Conservation (phyloP, 2,888 invertebrate species). For the Epirrita christyi region DNA sequence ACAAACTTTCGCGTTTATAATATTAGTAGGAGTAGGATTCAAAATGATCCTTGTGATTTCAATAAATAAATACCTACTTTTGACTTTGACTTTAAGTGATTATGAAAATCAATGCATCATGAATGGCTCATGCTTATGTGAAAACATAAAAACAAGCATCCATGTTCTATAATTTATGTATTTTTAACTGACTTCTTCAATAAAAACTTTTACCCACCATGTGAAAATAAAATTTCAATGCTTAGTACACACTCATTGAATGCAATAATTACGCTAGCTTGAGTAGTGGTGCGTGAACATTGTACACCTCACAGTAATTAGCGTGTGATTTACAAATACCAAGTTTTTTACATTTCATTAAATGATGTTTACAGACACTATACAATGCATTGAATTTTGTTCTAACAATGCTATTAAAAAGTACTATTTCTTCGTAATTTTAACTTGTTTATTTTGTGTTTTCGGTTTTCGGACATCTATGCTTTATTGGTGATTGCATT, state of each 20-base stretch:
- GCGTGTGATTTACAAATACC: constrained; percentile 37
- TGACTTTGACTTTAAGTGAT: no score
- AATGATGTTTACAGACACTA: constrained; percentile 29
- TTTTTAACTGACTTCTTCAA: no score
- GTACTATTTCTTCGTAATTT: no score
- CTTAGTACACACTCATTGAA: constrained; percentile 40
- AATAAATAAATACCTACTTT: no score
- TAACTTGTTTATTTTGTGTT: no score
- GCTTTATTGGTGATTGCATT: no score
- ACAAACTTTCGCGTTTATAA: no score
- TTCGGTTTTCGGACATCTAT: no score
- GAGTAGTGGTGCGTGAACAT: constrained; percentile 49
- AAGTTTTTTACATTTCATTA: constrained; percentile 30
- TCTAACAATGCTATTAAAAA: background rate
- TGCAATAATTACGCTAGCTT: constrained; percentile 43
- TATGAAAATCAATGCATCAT: background rate
- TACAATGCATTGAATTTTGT: constrained; percentile 20
- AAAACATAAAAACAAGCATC: no score
- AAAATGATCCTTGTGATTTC: no score
- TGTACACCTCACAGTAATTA: constrained; percentile 42
- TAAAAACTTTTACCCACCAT: constrained; percentile 11
- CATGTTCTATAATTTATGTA: no score
- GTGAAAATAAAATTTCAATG: constrained; percentile 30
- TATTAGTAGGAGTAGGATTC: no score
- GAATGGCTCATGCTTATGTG: background rate